A percentile compares a stretch with the other conserved stretches of the same genome.
phyloP scores from a whole-genome alignment of 1,140 invertebrate genomes.

The Zaprionus ornatus region DNA sequence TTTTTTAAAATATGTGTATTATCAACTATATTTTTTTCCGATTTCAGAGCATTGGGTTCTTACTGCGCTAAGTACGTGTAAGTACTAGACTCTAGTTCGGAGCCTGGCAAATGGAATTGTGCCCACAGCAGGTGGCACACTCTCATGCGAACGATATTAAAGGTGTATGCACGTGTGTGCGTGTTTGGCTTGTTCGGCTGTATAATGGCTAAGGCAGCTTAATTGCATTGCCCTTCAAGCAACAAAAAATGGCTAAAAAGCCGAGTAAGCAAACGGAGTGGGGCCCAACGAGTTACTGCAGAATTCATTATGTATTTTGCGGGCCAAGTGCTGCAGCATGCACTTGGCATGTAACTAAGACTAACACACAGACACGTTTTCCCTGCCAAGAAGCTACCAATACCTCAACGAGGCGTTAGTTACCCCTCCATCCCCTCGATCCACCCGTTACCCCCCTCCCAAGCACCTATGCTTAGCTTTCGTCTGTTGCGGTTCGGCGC shows the following conservation, averaged over 20 bases:
- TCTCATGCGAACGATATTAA: not conserved
- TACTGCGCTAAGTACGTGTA: no score
- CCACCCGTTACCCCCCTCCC: not conserved
- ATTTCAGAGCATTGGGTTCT: no score
- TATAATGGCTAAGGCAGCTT: slow-evolving; percentile 54
- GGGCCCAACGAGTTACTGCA: not conserved
- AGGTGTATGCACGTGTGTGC: slow-evolving; percentile 5
- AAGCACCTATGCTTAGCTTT: slow-evolving; percentile 26
- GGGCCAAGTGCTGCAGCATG: slow-evolving; percentile 36
- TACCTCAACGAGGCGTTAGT: slow-evolving; percentile 25
- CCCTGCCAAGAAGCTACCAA: slow-evolving; percentile 46
- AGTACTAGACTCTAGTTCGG: not conserved
- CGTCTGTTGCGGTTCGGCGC: slow-evolving; percentile 72
- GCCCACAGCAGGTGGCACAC: not conserved
- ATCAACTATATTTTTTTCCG: no score
- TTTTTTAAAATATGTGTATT: no score
- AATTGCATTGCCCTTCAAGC: slow-evolving; percentile 53
- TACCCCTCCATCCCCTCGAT: not conserved
- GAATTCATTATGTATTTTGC: slow-evolving; percentile 65
- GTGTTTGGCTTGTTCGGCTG: slow-evolving; percentile 16
- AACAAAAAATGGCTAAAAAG: slow-evolving; percentile 53
- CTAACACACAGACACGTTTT: slow-evolving; percentile 16
- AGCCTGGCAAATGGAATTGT: slow-evolving; percentile 9
- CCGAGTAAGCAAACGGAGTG: slow-evolving; percentile 51
- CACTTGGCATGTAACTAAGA: slow-evolving; percentile 47